Evolutionary conservation across 2,113 vertebrate species (phyloP).

Genomic region (Prionailurus bengalensis): DNA sequence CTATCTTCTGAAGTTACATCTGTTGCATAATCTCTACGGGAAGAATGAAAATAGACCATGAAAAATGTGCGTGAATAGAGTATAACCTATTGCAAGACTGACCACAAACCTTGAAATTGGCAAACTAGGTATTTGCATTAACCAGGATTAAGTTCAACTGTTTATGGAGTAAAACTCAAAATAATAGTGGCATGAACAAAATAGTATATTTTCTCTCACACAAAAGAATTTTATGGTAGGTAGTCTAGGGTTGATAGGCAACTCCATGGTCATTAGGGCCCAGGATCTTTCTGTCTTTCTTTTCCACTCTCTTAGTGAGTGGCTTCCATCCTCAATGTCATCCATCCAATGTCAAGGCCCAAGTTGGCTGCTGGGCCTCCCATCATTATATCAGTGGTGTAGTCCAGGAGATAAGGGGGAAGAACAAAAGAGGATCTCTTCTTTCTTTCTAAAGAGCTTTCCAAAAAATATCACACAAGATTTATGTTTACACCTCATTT

Average conservation of each 20-base stretch:
- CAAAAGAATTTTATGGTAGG: not conserved
- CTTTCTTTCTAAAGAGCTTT: not conserved
- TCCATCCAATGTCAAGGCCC: too few species aligned
- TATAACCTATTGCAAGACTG: not conserved
- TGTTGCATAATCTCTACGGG: not conserved
- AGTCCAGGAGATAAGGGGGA: not conserved
- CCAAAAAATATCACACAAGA: not conserved
- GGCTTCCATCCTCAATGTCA: not conserved
- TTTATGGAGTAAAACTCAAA: not conserved
- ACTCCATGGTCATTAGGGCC: not conserved
- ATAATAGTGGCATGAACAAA: not conserved
- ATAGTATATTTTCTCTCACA: constrained; percentile 33
- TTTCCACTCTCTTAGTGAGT: not conserved
- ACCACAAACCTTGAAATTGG: not conserved
- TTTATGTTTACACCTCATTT: not conserved
- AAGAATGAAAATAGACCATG: constrained; percentile 1
- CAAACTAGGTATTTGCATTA: not conserved
- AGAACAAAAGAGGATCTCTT: not conserved
- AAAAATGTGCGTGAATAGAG: not conserved
- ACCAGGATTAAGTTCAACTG: not conserved
- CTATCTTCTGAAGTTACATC: not conserved
- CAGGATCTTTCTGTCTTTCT: not conserved
- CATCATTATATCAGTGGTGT: not conserved
- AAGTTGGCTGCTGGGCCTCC: not conserved
- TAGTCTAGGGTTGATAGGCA: not conserved